A percentile compares a stretch with the other conserved stretches of the same genome.
Evolutionary conservation across 1,140 invertebrate genomes (phyloP).

Genomic region (Ostrea edulis): DNA sequence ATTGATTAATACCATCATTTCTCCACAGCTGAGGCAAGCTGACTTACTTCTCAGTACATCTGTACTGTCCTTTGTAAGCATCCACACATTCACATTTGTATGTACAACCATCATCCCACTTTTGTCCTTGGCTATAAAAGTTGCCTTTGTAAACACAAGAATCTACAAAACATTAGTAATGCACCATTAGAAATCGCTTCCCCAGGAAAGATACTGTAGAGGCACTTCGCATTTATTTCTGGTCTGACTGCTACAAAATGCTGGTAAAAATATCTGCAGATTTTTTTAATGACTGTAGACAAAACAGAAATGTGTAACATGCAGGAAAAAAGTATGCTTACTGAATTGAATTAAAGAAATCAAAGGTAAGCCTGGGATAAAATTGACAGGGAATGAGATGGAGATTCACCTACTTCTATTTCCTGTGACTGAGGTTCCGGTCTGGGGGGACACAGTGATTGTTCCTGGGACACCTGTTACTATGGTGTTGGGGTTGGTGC

Average conservation of each 20-base stretch:
- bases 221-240: too few relatives aligned
- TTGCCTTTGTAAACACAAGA: conserved; percentile 63
- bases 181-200: neutral
- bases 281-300: too few relatives aligned
- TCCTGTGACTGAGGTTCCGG: conserved; percentile 47
- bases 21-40: neutral
- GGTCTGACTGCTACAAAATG: too few relatives aligned
- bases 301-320: too few relatives aligned
- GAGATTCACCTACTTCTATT: conserved; percentile 56
- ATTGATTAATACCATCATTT: neutral
- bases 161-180: conserved; percentile 49
- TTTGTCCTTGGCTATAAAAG: conserved; percentile 60
- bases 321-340: too few relatives aligned
- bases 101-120: conserved; percentile 64
- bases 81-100: conserved; percentile 61
- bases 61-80: conserved; percentile 54
- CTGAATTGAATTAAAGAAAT: too few relatives aligned
- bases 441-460: conserved; percentile 53
- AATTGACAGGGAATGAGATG: too few relatives aligned
- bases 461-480: conserved; percentile 59
- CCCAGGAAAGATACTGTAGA: too few relatives aligned
- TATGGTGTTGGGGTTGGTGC: conserved; percentile 52
- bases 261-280: too few relatives aligned
- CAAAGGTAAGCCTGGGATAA: too few relatives aligned
- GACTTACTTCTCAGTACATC: conserved; percentile 64